A percentile compares a stretch with the other conserved stretches of the same genome.
phyloP scores from a whole-genome alignment of 2,888 invertebrate genomes.

The Athalia cordata region DNA sequence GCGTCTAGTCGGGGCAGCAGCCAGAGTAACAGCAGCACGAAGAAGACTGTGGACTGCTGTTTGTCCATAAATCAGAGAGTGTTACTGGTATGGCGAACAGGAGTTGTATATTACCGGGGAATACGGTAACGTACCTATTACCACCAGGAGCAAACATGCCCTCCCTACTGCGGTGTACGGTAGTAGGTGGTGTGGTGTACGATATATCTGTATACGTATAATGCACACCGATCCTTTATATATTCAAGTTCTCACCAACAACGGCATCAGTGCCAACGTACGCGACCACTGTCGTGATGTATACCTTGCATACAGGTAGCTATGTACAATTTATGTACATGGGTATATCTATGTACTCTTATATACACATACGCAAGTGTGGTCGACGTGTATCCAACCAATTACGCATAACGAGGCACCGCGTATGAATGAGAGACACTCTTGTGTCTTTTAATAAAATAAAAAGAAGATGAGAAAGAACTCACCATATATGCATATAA shows the following conservation, averaged over 20 bases:
- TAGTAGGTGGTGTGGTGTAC: background rate
- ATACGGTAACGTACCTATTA: slow-evolving; percentile 51
- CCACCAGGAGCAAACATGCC: slow-evolving; percentile 45
- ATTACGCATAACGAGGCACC: slow-evolving; percentile 35
- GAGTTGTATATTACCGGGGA: slow-evolving; percentile 55
- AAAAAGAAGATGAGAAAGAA: background rate
- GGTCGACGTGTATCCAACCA: slow-evolving; percentile 31
- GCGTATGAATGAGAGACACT: slow-evolving; percentile 27
- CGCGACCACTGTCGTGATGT: no score
- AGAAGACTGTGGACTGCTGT: slow-evolving; percentile 28
- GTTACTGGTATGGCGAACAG: slow-evolving; percentile 31
- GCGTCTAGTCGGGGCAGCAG: no score
- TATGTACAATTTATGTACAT: background rate
- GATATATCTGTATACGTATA: background rate
- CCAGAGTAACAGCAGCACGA: no score
- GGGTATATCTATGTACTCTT: background rate
- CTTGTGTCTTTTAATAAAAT: background rate
- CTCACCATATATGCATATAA: background rate
- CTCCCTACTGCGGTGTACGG: background rate
- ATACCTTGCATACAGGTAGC: background rate
- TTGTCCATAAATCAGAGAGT: slow-evolving; percentile 31
- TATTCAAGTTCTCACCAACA: no score
- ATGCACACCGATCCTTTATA: no score
- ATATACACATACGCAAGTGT: slow-evolving; percentile 27
- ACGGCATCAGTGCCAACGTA: no score